phyloP scores from a whole-genome alignment of 2,113 vertebrate species.

The Mormyrus lacerda region DNA sequence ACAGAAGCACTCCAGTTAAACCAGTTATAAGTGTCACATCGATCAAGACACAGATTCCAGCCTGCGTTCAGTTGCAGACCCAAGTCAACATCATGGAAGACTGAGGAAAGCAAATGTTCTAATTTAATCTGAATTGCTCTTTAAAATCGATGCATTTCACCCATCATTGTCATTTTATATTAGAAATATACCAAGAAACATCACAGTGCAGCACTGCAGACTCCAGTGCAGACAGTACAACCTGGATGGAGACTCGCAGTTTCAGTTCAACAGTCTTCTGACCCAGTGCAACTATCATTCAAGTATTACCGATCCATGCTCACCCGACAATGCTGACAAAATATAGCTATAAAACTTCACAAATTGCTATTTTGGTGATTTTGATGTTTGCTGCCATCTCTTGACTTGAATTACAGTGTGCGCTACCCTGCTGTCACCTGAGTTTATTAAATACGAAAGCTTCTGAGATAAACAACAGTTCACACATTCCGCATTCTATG shows the following conservation, averaged over 20 bases:
- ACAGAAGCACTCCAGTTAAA: neutral
- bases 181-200: neutral
- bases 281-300: neutral
- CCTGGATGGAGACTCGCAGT: neutral
- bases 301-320: neutral
- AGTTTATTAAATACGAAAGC: neutral
- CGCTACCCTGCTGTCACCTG: neutral
- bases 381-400: neutral
- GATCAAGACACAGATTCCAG: neutral
- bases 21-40: neutral
- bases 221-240: neutral
- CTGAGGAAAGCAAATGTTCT: neutral
- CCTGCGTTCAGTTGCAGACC: neutral
- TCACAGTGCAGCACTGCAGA: neutral
- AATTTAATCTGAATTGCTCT: neutral
- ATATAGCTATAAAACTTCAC: neutral
- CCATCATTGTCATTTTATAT: neutral
- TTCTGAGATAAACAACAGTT: neutral
- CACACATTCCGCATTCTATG: neutral
- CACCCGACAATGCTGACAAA: neutral
- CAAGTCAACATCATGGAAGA: neutral
- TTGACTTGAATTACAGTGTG: neutral
- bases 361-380: neutral
- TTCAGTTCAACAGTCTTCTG: neutral
- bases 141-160: neutral